Evolutionary conservation across 2,888 invertebrate species (phyloP), one percentile per base, ranked within the genome.

Genomic region (Temnothorax ravouxi): DNA sequence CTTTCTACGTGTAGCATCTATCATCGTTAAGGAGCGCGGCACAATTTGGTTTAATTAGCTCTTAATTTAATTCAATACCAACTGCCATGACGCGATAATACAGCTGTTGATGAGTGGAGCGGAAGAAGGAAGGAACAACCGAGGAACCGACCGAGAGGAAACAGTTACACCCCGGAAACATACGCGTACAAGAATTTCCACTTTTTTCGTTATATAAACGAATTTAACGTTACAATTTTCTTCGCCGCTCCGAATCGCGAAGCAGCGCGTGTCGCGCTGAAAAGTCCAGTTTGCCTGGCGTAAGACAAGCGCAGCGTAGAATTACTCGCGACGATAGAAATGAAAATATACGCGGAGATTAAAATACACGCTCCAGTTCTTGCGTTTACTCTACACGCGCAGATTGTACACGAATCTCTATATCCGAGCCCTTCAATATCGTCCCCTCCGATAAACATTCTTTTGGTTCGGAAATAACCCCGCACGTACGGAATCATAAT

Each of bases 61-160:
- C 88, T 89, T 91, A 91, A 90, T 90, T 90, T 88, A 87, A 90
- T 90, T 90, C 87, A 87, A 90, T 89, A 88, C 84, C 84, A 86
- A 86, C 83, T 87, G 88, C 85, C 84, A 83, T 77, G 81, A 84
- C 54, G 67, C 25, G 80, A 83, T 83, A 77, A 86, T 84, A 77
- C 76, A 76, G 72, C 11, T 67, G 44, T 21, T 77, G 52, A 66
- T 50, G 64, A 59, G 34, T 29, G 41, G 21, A 25, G 44, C 13
- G 21, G 21, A 18, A 15, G 21, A n/a, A 9, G 52, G n/a, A 15
- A 21, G 41, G 41, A 41, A 66, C 47, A 64, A 52, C 47, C 62
- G 44, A 9, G 67, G n/a, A 50, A 38, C 18, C 50, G 25, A 88
- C 85, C 83, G 85, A 66, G 13, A 52, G 25, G 18, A 71, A 13